Evolutionary conservation across 1,140 invertebrate genomes (phyloP).

Genomic region (Globodera ellingtonae): DNA sequence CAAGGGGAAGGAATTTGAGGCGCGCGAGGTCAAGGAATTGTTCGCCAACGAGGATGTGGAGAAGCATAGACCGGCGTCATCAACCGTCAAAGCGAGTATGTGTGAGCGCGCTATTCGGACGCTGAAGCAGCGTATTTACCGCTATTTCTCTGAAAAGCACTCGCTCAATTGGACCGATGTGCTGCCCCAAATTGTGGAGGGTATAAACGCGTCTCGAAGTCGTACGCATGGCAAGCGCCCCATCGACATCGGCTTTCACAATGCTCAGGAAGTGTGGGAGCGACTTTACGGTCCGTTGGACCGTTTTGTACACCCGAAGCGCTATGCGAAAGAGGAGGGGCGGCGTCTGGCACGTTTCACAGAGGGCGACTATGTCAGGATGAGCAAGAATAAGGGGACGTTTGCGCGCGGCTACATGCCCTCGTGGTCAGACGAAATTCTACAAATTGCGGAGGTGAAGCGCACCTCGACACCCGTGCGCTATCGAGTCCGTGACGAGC

Average conservation of each 20-base stretch:
- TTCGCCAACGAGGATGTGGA: neutral
- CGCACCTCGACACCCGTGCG: neutral
- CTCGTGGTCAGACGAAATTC: slow-evolving; percentile 39
- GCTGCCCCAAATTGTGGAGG: slow-evolving; percentile 8
- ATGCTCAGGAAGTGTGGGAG: neutral
- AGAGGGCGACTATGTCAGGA: slow-evolving; percentile 12
- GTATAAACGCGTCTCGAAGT: slow-evolving; percentile 22
- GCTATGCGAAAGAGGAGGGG: neutral
- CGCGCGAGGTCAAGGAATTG: neutral
- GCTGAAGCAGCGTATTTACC: slow-evolving; percentile 12
- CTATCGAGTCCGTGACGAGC: slow-evolving; percentile 10
- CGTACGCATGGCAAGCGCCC: slow-evolving; percentile 7
- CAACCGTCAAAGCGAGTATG: slow-evolving; percentile 34
- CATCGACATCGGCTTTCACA: neutral
- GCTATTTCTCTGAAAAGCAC: slow-evolving; percentile 7
- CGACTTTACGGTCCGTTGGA: neutral
- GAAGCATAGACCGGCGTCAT: neutral
- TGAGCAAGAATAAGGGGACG: slow-evolving; percentile 8
- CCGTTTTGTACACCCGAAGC: neutral
- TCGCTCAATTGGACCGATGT: slow-evolving; percentile 7
- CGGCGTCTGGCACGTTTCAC: slow-evolving; percentile 5
- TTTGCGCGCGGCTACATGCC: slow-evolving; percentile 27
- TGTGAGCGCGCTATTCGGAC: slow-evolving; percentile 28
- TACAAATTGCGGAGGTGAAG: slow-evolving; percentile 5
- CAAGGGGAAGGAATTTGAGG: slow-evolving; percentile 12